A percentile compares a stretch with the other conserved stretches of the same genome.
phyloP scores from a whole-genome alignment of 2,797 vertebrate genomes.

The Triplophysa yarkandensis region DNA sequence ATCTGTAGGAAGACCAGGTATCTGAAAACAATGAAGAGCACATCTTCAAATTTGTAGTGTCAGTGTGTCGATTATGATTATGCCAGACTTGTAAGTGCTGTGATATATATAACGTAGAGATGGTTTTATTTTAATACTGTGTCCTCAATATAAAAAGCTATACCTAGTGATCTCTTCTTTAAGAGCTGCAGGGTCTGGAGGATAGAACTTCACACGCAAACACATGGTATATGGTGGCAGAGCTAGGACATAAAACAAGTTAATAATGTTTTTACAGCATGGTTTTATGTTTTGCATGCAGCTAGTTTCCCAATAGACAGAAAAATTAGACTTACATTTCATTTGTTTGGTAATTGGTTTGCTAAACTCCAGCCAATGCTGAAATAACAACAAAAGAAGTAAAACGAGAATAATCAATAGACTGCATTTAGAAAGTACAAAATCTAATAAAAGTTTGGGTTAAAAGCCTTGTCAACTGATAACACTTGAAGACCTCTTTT shows the following conservation, averaged over 20 bases:
- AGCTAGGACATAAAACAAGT: constrained; percentile 71
- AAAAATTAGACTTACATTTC: constrained; percentile 85
- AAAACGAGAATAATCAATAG: background rate
- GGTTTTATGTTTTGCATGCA: background rate
- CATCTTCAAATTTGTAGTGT: background rate
- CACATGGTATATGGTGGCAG: constrained; percentile 97
- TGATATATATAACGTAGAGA: background rate
- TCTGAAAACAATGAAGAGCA: constrained; percentile 65
- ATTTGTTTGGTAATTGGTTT: constrained; percentile 94
- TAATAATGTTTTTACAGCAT: background rate
- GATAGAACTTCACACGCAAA: constrained; percentile 96
- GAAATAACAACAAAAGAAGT: constrained; percentile 57
- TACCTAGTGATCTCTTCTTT: constrained; percentile 96
- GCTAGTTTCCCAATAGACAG: background rate
- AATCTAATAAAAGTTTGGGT: too few relatives aligned
- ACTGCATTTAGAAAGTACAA: too few relatives aligned
- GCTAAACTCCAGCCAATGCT: constrained; percentile 97
- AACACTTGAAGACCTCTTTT: too few relatives aligned
- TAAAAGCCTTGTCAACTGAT: too few relatives aligned
- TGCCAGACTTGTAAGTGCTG: too few relatives aligned
- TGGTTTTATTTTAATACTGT: background rate
- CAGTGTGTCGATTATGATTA: background rate
- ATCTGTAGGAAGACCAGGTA: constrained; percentile 97
- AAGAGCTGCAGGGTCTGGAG: constrained; percentile 88
- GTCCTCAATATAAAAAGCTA: background rate